Evolutionary conservation across 2,113 vertebrate species (phyloP), one percentile per base, ranked within the genome.

Genomic region (Sturnira hondurensis): DNA sequence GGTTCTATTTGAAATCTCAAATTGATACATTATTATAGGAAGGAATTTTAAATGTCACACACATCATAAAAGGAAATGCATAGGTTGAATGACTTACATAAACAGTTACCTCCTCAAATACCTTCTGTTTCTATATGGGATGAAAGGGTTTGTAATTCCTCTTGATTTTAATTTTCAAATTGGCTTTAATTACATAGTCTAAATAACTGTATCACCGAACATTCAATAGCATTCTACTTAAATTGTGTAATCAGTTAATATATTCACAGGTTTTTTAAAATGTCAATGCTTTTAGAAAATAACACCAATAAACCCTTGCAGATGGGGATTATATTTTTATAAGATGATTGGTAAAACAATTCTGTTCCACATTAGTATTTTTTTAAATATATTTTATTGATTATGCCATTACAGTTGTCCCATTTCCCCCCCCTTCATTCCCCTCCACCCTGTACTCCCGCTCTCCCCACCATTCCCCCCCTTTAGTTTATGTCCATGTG

Each of bases 21-120:
- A 93, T 61, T 88, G 61, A 43, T 97, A 52, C 91, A 95, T 97
- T 95, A 83, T 52, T 77, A 38, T 97, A 94, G 74, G 94, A 84
- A 88, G 78, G 93, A 95, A 93, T 94, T 97, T 96, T 76, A 96
- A 91, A 88, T 95, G 91, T 65, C 61, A 41, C 82, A 91, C 74
- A 47, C 96, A 90, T 38, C 86, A 94, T 87, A 93, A 96, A 96
- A 97, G 93, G 94, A 96, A 97, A 93, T 97, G 81, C 91, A 97
- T 97, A 96, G 96, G 54, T 85, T 82, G 74, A 97, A 90, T 97
- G 89, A 73, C 89, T 94, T 95, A n/a, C 92, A 91, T 94, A 98
- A 98, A 97, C 80, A 96, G 74, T 92, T 95, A 89, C 78, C 89
- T 91, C 6, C 84, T 68, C 58, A 63, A 58, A 67, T 93, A 80